These are phyloP conservation scores for Heliconius melpomene DNA, from an alignment of 1,140 invertebrate genomes.

Conservation along the genomic window DNA sequence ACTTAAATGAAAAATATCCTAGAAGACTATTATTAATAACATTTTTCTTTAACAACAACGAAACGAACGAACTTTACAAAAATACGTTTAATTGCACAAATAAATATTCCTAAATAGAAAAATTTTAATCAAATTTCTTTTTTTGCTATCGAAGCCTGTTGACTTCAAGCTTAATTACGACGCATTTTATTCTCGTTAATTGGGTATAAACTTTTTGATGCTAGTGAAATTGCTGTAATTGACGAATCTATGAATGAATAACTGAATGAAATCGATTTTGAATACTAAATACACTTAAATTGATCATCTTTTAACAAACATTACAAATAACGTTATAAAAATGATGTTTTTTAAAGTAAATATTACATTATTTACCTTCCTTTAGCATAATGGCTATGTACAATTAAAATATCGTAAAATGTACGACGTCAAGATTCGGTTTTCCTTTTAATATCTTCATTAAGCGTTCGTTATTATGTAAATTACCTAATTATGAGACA, in stretches of 20 bases:
- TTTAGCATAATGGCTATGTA: background rate
- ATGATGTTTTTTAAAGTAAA: too few species aligned
- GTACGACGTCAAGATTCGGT: background rate
- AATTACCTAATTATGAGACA: background rate
- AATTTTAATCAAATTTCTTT: background rate
- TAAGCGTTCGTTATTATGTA: background rate
- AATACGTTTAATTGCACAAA: too few species aligned
- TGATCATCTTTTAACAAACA: background rate
- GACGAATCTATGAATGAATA: background rate
- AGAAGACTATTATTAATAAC: background rate
- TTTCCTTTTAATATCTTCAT: background rate
- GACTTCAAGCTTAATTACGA: constrained; percentile 50
- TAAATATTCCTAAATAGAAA: background rate
- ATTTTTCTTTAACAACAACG: background rate
- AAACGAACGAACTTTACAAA: too few species aligned
- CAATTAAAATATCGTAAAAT: background rate
- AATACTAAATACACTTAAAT: background rate
- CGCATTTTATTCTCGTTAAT: constrained; percentile 41
- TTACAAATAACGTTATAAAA: background rate
- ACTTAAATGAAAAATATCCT: background rate
- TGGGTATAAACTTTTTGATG: constrained; percentile 33
- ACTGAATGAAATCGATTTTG: background rate
- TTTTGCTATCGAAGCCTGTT: constrained; percentile 31
- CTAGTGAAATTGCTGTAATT: constrained; percentile 19
- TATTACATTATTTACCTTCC: too few species aligned